These are phyloP conservation scores for Diglossa brunneiventris DNA, from an alignment of 2,113 vertebrate genomes.

Conservation along the genomic window DNA sequence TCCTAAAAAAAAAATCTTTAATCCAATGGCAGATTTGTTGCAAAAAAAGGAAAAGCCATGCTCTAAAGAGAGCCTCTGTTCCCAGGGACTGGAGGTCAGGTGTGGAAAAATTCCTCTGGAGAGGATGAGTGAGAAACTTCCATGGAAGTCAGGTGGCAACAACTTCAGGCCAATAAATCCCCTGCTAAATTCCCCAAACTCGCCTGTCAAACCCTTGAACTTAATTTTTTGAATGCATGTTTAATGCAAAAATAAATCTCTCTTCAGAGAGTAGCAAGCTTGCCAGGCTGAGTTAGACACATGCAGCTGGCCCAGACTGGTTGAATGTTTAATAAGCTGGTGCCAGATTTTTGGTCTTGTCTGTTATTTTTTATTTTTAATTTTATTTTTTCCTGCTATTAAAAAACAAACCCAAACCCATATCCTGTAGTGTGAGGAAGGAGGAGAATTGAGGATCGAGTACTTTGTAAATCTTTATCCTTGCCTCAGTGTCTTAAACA, in stretches of 20 bases:
- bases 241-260: not conserved
- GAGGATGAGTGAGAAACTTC: not conserved
- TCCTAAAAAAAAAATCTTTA: not conserved
- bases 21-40: not conserved
- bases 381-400: not conserved
- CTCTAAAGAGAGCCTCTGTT: not conserved
- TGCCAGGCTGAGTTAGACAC: not conserved
- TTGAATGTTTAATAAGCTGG: not conserved
- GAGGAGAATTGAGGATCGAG: rapidly evolving
- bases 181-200: not conserved
- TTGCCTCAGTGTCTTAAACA: not conserved
- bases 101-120: not conserved
- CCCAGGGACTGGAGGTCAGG: not conserved
- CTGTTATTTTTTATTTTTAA: not conserved
- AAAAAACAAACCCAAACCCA: not conserved
- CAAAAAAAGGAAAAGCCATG: not conserved
- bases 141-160: rapidly evolving
- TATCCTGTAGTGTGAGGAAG: rapidly evolving
- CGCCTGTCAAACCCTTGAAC: not conserved
- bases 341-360: not conserved
- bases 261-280: not conserved
- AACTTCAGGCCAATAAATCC: not conserved
- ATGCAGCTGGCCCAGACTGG: not conserved
- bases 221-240: not conserved
- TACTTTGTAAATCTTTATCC: not conserved